Percentiles rank a stretch among this genome's conserved stretches.
phyloP scores from a whole-genome alignment of 2,888 invertebrate genomes.

The Bursaphelenchus okinawaensis region DNA sequence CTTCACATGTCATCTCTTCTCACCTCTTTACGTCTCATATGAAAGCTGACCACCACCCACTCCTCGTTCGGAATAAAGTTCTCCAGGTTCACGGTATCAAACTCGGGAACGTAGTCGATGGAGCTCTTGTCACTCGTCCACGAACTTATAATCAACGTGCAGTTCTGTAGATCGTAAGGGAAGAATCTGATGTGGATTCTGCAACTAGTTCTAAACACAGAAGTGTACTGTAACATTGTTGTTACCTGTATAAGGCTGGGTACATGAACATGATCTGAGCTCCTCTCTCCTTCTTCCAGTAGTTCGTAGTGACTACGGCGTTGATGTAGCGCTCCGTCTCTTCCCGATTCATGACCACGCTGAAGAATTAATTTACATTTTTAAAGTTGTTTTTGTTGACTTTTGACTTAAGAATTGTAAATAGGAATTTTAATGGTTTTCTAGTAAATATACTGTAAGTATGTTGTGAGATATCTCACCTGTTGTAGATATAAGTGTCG shows the following conservation, averaged over 20 bases:
- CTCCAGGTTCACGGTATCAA: conserved; percentile 48
- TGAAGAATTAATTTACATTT: conserved; percentile 19
- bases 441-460: too few relatives aligned
- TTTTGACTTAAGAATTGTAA: too few relatives aligned
- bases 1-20: neutral
- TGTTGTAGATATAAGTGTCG: conserved; percentile 48
- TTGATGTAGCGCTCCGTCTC: conserved; percentile 56
- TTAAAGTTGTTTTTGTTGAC: too few relatives aligned
- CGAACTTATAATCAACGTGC: conserved; percentile 51
- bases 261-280: conserved; percentile 55
- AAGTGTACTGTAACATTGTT: neutral
- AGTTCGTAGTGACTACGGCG: conserved; percentile 52
- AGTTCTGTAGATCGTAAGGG: conserved; percentile 54
- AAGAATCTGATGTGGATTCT: conserved; percentile 51
- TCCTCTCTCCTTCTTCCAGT: conserved; percentile 48
- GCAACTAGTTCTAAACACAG: conserved; percentile 44
- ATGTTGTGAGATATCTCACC: conserved; percentile 21
- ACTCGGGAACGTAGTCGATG: conserved; percentile 51
- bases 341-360: conserved; percentile 56
- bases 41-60: conserved; percentile 54
- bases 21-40: conserved; percentile 45
- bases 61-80: conserved; percentile 55
- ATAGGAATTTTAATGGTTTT: too few relatives aligned
- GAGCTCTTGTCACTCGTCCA: conserved; percentile 54
- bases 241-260: conserved; percentile 46